Evolutionary conservation across 2,888 invertebrate genomes (phyloP).

Genomic region (Mechanitis messenoides): DNA sequence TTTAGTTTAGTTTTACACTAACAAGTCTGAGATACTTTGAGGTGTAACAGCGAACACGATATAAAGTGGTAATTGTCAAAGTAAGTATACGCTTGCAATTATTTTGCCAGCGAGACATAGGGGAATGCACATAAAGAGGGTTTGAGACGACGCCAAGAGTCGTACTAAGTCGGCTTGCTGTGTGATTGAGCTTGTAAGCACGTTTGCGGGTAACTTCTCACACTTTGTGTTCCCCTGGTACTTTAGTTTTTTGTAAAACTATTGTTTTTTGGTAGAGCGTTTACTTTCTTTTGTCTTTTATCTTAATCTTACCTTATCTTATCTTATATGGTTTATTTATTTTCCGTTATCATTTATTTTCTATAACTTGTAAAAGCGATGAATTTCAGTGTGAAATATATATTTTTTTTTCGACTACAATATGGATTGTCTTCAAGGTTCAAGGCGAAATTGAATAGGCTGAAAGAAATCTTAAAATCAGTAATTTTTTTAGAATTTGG

Average conservation of each 20-base stretch:
- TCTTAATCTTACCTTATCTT: too few relatives aligned
- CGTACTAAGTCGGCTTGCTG: slow-evolving; percentile 5
- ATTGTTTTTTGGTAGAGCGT: neutral
- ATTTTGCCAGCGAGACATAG: slow-evolving; percentile 67
- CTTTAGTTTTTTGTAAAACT: neutral
- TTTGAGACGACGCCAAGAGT: slow-evolving; percentile 39
- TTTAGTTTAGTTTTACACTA: neutral
- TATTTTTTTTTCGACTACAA: too few relatives aligned
- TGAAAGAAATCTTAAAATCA: too few relatives aligned
- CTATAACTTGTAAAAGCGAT: too few relatives aligned
- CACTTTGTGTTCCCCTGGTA: neutral
- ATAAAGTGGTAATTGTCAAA: slow-evolving; percentile 70
- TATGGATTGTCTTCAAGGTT: too few relatives aligned
- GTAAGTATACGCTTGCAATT: slow-evolving; percentile 64
- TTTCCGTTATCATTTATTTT: too few relatives aligned
- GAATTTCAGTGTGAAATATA: too few relatives aligned
- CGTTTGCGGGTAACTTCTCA: neutral
- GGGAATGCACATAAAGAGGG: slow-evolving; percentile 55
- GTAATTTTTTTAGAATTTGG: too few relatives aligned
- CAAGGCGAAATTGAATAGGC: too few relatives aligned
- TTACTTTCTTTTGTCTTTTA: too few relatives aligned
- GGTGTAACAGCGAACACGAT: slow-evolving; percentile 37
- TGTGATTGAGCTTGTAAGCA: slow-evolving; percentile 1
- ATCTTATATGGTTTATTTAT: too few relatives aligned
- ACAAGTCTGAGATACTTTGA: slow-evolving; percentile 13